phyloP scores from a whole-genome alignment of 2,888 invertebrate genomes.

The Leucophenga montana region DNA sequence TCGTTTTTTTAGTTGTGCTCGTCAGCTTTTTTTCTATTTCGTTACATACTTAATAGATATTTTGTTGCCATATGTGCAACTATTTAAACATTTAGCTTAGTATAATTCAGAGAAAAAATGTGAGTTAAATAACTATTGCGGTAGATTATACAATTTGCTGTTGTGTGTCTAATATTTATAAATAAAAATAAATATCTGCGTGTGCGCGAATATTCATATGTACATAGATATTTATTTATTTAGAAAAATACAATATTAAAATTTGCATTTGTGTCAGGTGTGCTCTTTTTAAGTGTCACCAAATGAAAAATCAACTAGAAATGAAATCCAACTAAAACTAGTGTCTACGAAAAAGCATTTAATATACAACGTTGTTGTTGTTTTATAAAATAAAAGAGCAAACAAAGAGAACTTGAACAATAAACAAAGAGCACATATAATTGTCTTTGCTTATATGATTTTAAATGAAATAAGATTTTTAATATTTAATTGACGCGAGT shows the following conservation, averaged over 20 bases:
- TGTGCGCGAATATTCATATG: not conserved
- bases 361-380: not conserved
- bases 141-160: too few species aligned
- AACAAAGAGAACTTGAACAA: too few species aligned
- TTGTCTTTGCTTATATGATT: too few species aligned
- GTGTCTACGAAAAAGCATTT: not conserved
- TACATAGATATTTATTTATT: not conserved
- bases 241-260: slow-evolving; percentile 2
- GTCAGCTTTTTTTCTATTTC: not conserved
- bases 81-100: slow-evolving; percentile 40
- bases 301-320: not conserved
- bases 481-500: too few species aligned
- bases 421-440: too few species aligned
- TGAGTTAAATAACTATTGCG: not conserved
- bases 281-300: not conserved
- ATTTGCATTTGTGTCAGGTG: slow-evolving; percentile 13
- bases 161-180: too few species aligned
- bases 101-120: not conserved
- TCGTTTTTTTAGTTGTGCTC: too few species aligned
- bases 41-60: not conserved
- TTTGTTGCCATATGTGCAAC: slow-evolving; percentile 53
- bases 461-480: too few species aligned
- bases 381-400: too few species aligned
- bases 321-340: slow-evolving; percentile 10
- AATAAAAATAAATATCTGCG: not conserved